Percentiles rank a stretch among this genome's conserved stretches.
These are phyloP conservation scores for Lichenostomus cassidix DNA, from an alignment of 2,113 vertebrate species.

Conservation along the genomic window DNA sequence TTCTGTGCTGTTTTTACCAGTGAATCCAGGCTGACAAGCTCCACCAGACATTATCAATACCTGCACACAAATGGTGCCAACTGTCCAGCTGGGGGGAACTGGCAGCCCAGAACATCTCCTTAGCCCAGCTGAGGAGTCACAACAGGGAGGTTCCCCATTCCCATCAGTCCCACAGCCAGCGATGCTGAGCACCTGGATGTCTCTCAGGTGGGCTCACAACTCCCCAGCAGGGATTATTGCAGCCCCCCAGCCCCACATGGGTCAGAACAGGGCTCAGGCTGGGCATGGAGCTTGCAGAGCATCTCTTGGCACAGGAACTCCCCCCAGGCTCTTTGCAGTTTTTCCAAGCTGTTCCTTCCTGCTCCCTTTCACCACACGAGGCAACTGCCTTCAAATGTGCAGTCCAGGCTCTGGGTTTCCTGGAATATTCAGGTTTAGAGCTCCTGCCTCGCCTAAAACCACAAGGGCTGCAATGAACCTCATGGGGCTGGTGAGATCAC, in stretches of 20 bases:
- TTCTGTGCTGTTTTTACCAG: background rate
- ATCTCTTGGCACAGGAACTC: background rate
- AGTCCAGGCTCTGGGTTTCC: too few species aligned
- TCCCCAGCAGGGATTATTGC: background rate
- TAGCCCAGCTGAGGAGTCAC: background rate
- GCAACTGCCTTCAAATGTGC: too few species aligned
- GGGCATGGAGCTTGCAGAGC: background rate
- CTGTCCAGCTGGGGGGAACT: background rate
- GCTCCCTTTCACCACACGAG: too few species aligned
- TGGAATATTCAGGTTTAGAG: too few species aligned
- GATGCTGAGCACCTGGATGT: background rate
- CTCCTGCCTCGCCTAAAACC: too few species aligned
- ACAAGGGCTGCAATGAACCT: too few species aligned
- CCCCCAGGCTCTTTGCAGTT: too few species aligned
- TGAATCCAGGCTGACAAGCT: background rate
- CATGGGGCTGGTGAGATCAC: too few species aligned
- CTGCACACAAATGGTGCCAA: background rate
- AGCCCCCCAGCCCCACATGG: background rate
- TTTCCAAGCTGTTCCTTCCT: too few species aligned
- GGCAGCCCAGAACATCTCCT: background rate
- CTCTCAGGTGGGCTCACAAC: background rate
- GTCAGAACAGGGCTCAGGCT: background rate
- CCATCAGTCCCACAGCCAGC: background rate
- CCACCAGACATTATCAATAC: fast-evolving
- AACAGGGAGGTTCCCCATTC: background rate